Evolutionary conservation across 1,140 invertebrate genomes (phyloP), one percentile per base, ranked within the genome.

Genomic region (Contarinia nasturtii): DNA sequence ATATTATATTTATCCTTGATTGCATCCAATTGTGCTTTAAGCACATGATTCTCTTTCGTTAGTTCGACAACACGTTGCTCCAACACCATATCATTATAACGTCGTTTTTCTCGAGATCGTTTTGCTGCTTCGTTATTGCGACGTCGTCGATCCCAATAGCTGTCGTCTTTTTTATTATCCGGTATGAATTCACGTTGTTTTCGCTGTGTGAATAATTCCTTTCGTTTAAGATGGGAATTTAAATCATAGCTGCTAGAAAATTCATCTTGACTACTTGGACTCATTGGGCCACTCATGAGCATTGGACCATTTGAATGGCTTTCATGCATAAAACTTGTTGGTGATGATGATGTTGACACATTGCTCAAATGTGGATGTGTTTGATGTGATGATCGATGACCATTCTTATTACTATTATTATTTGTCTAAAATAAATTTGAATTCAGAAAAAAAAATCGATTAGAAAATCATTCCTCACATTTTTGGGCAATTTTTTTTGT

Each of bases 51-150:
- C 61, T 96, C 91, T 62, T 92, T 89, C 52, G 86, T 91, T 5
- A 97, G 67, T 61, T 95, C 90, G 45, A 92, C 78, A 14, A 98
- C 92, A 33, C 89, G 71, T 53, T 89, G 86, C 60, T 96, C 91
- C 10, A 96, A 68, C 0, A 94, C 88, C 86, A 97, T 91, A 63
- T 98, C 93, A 60, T 96, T 95, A 67, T 93, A 83, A 11, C 93
- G 76, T 15, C 93, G 72, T 67, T 97, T 97, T 64, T 97, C 92
- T 1, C 93, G 72, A 2, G 90, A 95, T 5, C 91, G 68, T 59
- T 93, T 90, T 21, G 90, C 93, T 0, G 93, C 87, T 63, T 96
- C 92, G 65, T 98, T 98, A 67, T 97, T 97, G 27, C 91, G 75
- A 37, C 90, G 71, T 37, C 93, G 72, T 22, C 92, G 73, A 64